These are phyloP conservation scores for Pedicia rivosa DNA, from an alignment of 2,888 invertebrate species.

Conservation along the genomic window DNA sequence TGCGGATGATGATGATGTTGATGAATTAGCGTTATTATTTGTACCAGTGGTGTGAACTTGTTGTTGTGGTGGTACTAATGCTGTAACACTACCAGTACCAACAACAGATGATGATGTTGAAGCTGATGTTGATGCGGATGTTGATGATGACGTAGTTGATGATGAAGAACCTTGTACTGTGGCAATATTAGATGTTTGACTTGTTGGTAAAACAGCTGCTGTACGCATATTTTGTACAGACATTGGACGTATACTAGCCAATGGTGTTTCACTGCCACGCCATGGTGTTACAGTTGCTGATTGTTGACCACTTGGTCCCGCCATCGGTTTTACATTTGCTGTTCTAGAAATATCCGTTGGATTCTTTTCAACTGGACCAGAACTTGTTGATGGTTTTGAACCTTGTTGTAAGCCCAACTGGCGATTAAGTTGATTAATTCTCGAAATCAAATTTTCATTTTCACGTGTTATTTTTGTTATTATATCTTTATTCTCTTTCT, in stretches of 20 bases:
- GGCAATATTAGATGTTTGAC: conserved; percentile 37
- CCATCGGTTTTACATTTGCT: conserved; percentile 90
- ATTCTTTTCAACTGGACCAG: conserved; percentile 43
- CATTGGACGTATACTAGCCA: conserved; percentile 88
- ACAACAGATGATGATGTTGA: conserved; percentile 17
- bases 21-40: conserved; percentile 29
- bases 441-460: conserved; percentile 54
- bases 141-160: conserved; percentile 15
- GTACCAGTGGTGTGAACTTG: conserved; percentile 39
- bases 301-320: conserved; percentile 40
- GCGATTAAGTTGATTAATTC: conserved; percentile 49
- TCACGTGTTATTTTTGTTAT: conserved; percentile 36
- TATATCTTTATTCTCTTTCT: conserved; percentile 39
- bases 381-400: conserved; percentile 50
- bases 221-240: conserved; percentile 52
- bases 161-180: conserved; percentile 19
- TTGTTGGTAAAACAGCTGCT: conserved; percentile 63
- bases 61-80: conserved; percentile 43
- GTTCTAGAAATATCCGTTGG: conserved; percentile 51
- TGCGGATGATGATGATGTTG: conserved; percentile 54
- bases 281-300: conserved; percentile 42
- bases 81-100: conserved; percentile 33
- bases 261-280: conserved; percentile 64
- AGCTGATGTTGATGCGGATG: conserved; percentile 29
- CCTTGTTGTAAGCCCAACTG: conserved; percentile 45